A percentile compares a stretch with the other conserved stretches of the same genome.
Conservation (phyloP, 53 echinoderm and acorn worm genomes). For the Arbacia lixula region DNA sequence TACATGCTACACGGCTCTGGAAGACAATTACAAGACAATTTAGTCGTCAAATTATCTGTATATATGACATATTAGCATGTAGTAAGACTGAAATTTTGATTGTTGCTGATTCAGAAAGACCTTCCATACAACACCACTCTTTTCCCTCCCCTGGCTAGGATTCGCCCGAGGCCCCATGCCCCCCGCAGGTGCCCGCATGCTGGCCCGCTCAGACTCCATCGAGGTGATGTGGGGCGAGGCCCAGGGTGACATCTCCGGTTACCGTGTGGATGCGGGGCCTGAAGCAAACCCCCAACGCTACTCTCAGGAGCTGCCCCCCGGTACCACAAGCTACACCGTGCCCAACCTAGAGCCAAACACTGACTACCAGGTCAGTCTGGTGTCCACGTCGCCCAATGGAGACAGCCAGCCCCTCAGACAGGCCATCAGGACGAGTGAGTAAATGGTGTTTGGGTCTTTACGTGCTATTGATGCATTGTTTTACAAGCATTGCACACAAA, state of each 20-base stretch:
- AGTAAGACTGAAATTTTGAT: too few relatives aligned
- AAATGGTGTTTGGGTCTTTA: background rate
- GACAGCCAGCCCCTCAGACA: constrained; percentile 25
- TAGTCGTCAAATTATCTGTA: too few relatives aligned
- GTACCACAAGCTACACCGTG: constrained; percentile 3
- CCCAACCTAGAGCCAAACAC: constrained; percentile 6
- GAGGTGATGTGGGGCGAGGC: constrained; percentile 12
- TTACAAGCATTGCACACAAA: background rate
- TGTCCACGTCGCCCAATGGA: background rate
- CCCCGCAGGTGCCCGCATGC: background rate
- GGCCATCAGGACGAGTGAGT: constrained; percentile 4
- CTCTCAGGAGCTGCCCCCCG: constrained; percentile 16
- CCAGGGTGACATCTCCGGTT: constrained; percentile 24
- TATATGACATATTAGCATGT: too few relatives aligned
- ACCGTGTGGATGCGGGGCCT: constrained; percentile 39
- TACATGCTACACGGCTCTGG: too few relatives aligned
- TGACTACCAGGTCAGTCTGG: constrained; percentile 45
- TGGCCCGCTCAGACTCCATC: constrained; percentile 2
- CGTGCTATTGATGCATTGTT: too few relatives aligned
- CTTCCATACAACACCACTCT: too few relatives aligned
- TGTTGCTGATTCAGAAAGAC: too few relatives aligned
- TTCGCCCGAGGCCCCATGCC: background rate
- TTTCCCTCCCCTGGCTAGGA: too few relatives aligned
- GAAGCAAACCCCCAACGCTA: constrained; percentile 4
- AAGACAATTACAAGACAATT: too few relatives aligned